A percentile compares a stretch with the other conserved stretches of the same genome.
Conservation (phyloP, 1,140 invertebrate genomes). For the Drosophila takahashii region DNA sequence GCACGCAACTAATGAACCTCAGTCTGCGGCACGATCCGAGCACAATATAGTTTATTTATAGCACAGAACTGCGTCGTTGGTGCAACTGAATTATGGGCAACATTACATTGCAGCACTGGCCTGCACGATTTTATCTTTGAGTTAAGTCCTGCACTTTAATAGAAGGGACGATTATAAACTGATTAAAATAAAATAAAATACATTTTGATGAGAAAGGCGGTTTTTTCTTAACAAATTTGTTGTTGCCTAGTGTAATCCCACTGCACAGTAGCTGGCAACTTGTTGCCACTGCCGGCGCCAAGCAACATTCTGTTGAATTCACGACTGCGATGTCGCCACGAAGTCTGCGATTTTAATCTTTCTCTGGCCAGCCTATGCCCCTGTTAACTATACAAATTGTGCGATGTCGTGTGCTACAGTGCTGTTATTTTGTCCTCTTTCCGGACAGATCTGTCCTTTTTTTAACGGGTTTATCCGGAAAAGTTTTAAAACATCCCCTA, state of each 20-base stretch:
- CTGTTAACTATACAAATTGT: constrained; percentile 60
- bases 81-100: constrained; percentile 67
- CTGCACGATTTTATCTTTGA: background rate
- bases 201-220: too few relatives aligned
- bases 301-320: constrained; percentile 37
- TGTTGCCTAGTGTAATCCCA: constrained; percentile 11
- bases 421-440: too few relatives aligned
- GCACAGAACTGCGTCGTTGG: constrained; percentile 20
- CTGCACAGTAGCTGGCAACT: constrained; percentile 48
- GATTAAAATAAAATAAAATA: too few relatives aligned
- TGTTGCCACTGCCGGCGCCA: constrained; percentile 66
- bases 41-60: constrained; percentile 54
- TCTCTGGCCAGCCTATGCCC: constrained; percentile 36
- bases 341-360: constrained; percentile 78
- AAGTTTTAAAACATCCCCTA: too few relatives aligned
- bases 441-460: too few relatives aligned
- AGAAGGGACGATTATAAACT: too few relatives aligned
- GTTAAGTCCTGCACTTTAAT: too few relatives aligned
- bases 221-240: too few relatives aligned
- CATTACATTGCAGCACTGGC: constrained; percentile 28
- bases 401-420: constrained; percentile 44
- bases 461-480: too few relatives aligned
- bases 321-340: constrained; percentile 56
- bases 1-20: constrained; percentile 65
- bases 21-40: constrained; percentile 39